A percentile compares a stretch with the other conserved stretches of the same genome.
phyloP scores from a whole-genome alignment of 1,140 invertebrate genomes.

The Calliopsis andreniformis region DNA sequence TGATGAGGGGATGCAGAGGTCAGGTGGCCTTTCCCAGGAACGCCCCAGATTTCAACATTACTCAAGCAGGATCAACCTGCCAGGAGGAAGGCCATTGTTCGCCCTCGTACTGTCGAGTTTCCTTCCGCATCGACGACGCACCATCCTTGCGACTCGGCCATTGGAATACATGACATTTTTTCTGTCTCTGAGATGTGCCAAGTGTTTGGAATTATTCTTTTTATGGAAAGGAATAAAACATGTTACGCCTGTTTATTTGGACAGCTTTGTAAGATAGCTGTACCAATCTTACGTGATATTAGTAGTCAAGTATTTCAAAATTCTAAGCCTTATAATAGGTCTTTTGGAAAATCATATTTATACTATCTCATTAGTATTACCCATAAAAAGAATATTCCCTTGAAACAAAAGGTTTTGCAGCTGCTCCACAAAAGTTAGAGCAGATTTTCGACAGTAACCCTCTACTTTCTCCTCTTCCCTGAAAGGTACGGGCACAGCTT shows the following conservation, averaged over 20 bases:
- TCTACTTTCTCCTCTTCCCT: conserved; percentile 3
- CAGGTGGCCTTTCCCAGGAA: conserved; percentile 79
- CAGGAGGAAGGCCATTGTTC: conserved; percentile 75
- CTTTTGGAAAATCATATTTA: too few species aligned
- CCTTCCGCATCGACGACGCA: conserved; percentile 67
- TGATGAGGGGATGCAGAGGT: conserved; percentile 63
- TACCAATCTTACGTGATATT: too few species aligned
- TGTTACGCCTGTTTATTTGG: too few species aligned
- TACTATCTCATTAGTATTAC: too few species aligned
- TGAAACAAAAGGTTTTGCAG: too few species aligned
- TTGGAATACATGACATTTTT: conserved; percentile 35
- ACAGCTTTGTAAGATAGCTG: too few species aligned
- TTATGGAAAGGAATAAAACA: background rate
- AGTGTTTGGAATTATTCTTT: conserved; percentile 4
- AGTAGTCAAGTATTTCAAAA: too few species aligned
- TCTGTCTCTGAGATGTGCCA: conserved; percentile 2
- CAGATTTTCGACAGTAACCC: conserved; percentile 43
- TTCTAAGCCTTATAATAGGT: too few species aligned
- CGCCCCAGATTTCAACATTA: conserved; percentile 82
- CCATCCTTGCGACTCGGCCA: conserved; percentile 39
- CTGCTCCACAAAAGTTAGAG: conserved; percentile 28
- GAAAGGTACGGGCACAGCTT: conserved; percentile 35
- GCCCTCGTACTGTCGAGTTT: conserved; percentile 66
- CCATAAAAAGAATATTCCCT: too few species aligned
- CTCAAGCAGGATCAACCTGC: conserved; percentile 81